phyloP scores from a whole-genome alignment of 2,888 invertebrate species.

The Platypus cylindrus region DNA sequence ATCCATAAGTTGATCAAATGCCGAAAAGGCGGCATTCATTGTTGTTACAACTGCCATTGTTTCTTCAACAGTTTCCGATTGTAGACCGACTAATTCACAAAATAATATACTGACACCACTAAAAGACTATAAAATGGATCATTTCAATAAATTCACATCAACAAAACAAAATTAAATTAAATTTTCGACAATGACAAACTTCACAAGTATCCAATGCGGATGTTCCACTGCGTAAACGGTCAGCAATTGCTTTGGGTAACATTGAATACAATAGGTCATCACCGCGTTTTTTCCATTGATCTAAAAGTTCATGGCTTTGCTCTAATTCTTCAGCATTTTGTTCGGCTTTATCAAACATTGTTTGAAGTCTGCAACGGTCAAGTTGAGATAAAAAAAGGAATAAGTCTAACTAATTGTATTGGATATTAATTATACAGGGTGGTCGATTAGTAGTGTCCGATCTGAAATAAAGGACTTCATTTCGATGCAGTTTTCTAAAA shows the following conservation, averaged over 20 bases:
- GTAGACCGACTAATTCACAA: conserved; percentile 50
- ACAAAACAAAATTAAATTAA: conserved; percentile 3
- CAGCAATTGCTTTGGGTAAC: conserved; percentile 76
- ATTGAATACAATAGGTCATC: conserved; percentile 80
- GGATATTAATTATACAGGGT: not conserved
- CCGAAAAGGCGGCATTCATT: conserved; percentile 72
- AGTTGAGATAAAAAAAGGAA: not conserved
- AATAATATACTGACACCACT: conserved; percentile 65
- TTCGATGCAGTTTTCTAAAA: not conserved
- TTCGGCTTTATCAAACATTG: conserved; percentile 70
- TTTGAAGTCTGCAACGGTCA: conserved; percentile 44
- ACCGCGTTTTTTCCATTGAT: conserved; percentile 73
- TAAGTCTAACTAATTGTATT: too few relatives aligned
- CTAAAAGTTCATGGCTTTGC: conserved; percentile 59
- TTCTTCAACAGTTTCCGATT: conserved; percentile 42
- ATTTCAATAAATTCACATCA: not conserved
- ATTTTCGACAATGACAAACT: too few relatives aligned
- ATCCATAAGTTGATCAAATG: conserved; percentile 70
- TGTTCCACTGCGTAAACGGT: conserved; percentile 60
- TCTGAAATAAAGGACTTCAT: not conserved
- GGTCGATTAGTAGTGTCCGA: too few relatives aligned
- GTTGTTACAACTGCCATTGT: conserved; percentile 67
- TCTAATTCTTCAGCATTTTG: conserved; percentile 62
- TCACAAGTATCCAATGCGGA: conserved; percentile 68
- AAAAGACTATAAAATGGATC: conserved; percentile 45